A percentile compares a stretch with the other conserved stretches of the same genome.
Evolutionary conservation across 2,888 invertebrate genomes (phyloP).

Genomic region (Baccha elongata): DNA sequence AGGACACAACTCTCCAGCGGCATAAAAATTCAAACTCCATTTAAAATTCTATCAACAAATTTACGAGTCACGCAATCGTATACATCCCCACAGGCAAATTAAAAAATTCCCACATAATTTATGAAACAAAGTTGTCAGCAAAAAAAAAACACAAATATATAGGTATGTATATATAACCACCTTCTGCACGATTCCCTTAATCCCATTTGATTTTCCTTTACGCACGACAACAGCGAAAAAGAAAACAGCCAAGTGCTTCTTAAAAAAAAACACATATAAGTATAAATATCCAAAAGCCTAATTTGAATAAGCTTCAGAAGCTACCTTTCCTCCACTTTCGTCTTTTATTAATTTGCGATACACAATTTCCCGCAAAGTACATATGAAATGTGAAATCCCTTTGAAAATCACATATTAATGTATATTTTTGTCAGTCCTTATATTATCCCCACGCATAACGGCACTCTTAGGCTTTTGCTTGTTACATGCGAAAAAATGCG

Average conservation of each 20-base stretch:
- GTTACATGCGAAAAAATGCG: conserved; percentile 28
- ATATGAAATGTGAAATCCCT: conserved; percentile 41
- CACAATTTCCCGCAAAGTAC: conserved; percentile 41
- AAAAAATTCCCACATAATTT: conserved; percentile 62
- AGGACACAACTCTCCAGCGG: conserved; percentile 1
- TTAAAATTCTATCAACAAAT: conserved; percentile 48
- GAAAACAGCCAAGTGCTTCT: conserved; percentile 41
- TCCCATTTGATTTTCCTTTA: conserved; percentile 44
- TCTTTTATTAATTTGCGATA: conserved; percentile 53
- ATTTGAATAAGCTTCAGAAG: conserved; percentile 57
- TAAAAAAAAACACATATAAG: conserved; percentile 17
- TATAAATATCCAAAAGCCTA: conserved; percentile 56
- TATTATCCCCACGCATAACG: background rate
- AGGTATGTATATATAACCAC: conserved; percentile 9
- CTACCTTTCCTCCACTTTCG: conserved; percentile 38
- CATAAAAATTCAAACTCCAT: conserved; percentile 32
- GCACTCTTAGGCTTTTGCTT: conserved; percentile 1
- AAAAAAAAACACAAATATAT: conserved; percentile 1
- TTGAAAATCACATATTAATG: conserved; percentile 56
- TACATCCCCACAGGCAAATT: conserved; percentile 46
- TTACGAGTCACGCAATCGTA: conserved; percentile 48
- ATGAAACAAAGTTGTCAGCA: conserved; percentile 50
- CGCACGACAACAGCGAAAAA: conserved; percentile 39
- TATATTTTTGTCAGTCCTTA: conserved; percentile 28
- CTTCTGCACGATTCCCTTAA: conserved; percentile 57